A percentile compares a stretch with the other conserved stretches of the same genome.
These are phyloP conservation scores for Gastrophysa polygoni DNA, from an alignment of 2,888 invertebrate genomes.

Conservation along the genomic window DNA sequence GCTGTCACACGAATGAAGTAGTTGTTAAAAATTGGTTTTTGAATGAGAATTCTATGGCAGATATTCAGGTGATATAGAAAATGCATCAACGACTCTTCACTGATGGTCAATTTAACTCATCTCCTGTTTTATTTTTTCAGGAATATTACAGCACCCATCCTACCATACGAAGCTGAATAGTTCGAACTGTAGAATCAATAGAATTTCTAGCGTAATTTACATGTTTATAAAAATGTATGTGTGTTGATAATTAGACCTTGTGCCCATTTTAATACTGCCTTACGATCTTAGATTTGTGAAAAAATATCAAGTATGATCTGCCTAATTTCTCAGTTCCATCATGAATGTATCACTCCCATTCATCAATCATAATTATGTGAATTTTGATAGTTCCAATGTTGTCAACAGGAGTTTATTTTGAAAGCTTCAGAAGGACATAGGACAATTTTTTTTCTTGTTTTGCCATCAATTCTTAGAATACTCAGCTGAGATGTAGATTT, in stretches of 20 bases:
- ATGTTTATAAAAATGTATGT: slow-evolving; percentile 42
- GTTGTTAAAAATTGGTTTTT: too few species aligned
- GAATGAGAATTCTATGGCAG: too few species aligned
- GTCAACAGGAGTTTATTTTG: too few species aligned
- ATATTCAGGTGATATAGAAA: not conserved
- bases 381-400: too few species aligned
- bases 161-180: slow-evolving; percentile 56
- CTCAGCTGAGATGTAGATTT: not conserved
- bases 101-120: not conserved
- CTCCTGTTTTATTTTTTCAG: slow-evolving; percentile 49
- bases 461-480: too few species aligned
- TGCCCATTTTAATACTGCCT: slow-evolving; percentile 32
- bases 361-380: too few species aligned
- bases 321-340: not conserved
- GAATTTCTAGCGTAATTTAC: slow-evolving; percentile 38
- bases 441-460: too few species aligned
- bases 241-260: slow-evolving; percentile 30
- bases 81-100: too few species aligned
- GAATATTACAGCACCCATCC: slow-evolving; percentile 58
- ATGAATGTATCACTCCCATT: not conserved
- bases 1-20: too few species aligned
- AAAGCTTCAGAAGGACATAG: too few species aligned
- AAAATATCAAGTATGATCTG: not conserved
- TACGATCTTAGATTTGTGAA: not conserved
- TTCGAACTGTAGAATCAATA: slow-evolving; percentile 44